Percentiles rank a stretch among this genome's conserved stretches.
These are phyloP conservation scores for Cylas formicarius DNA, from an alignment of 1,140 invertebrate species.

Conservation along the genomic window DNA sequence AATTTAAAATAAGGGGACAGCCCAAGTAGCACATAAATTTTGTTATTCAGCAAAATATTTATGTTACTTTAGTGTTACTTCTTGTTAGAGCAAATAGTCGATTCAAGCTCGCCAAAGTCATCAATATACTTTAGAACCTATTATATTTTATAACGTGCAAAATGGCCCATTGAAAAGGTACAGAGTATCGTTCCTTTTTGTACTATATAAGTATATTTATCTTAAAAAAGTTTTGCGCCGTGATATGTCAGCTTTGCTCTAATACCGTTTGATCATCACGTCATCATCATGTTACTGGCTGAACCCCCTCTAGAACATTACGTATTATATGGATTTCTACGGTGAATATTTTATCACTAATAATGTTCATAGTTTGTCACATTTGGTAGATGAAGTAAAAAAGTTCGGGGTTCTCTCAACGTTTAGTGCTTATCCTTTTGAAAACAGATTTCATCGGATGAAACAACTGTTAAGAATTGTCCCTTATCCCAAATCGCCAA, in stretches of 20 bases:
- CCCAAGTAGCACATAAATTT: no score
- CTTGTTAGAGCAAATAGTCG: no score
- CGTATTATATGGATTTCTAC: constrained; percentile 19
- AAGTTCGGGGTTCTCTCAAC: constrained; percentile 25
- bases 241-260: constrained; percentile 26
- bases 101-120: no score
- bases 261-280: constrained; percentile 23
- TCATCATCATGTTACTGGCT: constrained; percentile 18
- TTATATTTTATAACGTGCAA: no score
- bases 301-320: constrained; percentile 12
- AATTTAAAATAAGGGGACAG: no score
- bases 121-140: no score
- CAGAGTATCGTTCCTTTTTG: constrained; percentile 26
- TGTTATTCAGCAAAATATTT: no score
- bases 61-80: no score
- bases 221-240: constrained; percentile 20
- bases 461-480: constrained; percentile 24
- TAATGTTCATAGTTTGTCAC: constrained; percentile 28
- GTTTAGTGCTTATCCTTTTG: constrained; percentile 21
- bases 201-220: constrained; percentile 26
- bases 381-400: constrained; percentile 28
- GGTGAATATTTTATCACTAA: constrained; percentile 28
- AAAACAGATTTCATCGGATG: constrained; percentile 15
- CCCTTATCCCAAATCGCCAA: constrained; percentile 27
- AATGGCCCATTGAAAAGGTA: constrained; percentile 26